phyloP scores from a whole-genome alignment of 30 jellyfish, hydroid and myxozoan species.

The Nemopilema nomurai region DNA sequence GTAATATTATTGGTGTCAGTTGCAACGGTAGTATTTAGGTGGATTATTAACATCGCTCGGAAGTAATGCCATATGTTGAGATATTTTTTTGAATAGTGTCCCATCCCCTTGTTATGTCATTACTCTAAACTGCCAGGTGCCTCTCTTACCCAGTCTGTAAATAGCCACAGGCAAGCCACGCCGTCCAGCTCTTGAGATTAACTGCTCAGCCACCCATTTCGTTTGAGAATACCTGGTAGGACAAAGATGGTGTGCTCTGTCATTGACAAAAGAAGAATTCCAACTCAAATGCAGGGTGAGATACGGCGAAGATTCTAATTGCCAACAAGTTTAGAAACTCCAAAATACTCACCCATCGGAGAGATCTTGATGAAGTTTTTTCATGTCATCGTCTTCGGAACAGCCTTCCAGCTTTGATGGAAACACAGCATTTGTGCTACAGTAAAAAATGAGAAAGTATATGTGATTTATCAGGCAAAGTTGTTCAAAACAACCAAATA shows the following conservation, averaged over 20 bases:
- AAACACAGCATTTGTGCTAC: slow-evolving; percentile 96
- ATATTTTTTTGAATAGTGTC: too few relatives aligned
- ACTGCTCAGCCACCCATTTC: slow-evolving; percentile 96
- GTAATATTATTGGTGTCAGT: too few relatives aligned
- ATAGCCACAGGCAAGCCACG: slow-evolving; percentile 91
- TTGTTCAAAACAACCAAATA: too few relatives aligned
- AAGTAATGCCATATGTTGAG: too few relatives aligned
- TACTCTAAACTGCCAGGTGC: too few relatives aligned
- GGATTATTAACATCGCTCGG: too few relatives aligned
- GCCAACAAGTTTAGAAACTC: too few relatives aligned
- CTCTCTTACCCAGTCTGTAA: slow-evolving; percentile 84
- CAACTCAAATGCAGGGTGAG: too few relatives aligned
- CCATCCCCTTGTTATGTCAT: too few relatives aligned
- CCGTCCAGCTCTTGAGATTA: slow-evolving; percentile 67
- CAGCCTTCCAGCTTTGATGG: slow-evolving; percentile 66
- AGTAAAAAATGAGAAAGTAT: not conserved
- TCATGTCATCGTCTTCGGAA: slow-evolving; percentile 81
- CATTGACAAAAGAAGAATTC: not conserved
- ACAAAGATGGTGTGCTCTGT: not conserved
- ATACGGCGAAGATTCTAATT: not conserved
- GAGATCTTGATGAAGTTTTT: slow-evolving; percentile 37
- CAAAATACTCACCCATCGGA: slow-evolving; percentile 68
- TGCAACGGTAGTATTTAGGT: too few relatives aligned
- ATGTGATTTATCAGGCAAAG: too few relatives aligned
- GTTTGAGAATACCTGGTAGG: slow-evolving; percentile 79